Conservation (phyloP, 1,140 invertebrate genomes). For the Hermatobates lingyangjiaoensis region DNA sequence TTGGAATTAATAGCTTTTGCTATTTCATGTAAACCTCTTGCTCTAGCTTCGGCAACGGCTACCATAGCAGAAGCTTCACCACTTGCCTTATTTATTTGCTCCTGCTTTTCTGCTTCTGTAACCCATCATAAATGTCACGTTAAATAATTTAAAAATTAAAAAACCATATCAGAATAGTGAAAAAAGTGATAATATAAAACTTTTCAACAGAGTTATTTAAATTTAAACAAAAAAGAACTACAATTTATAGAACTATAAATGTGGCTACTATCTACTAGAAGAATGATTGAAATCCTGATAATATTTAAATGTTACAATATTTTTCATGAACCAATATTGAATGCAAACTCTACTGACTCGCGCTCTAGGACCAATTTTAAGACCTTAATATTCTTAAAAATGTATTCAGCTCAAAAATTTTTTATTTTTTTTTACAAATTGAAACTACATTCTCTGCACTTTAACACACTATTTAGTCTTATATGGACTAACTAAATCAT, state of each 20-base stretch:
- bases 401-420: too few relatives aligned
- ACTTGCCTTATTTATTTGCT: conserved; percentile 69
- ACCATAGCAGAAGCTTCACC: conserved; percentile 77
- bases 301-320: not conserved
- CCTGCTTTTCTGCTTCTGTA: conserved; percentile 63
- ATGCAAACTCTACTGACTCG: too few relatives aligned
- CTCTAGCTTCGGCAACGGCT: conserved; percentile 64
- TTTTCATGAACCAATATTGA: too few relatives aligned
- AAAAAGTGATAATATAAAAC: not conserved
- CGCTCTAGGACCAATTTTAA: too few relatives aligned
- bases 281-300: not conserved
- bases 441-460: too few relatives aligned
- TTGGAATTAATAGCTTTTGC: conserved; percentile 39
- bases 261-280: not conserved
- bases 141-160: not conserved
- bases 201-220: not conserved
- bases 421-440: too few relatives aligned
- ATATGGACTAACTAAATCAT: too few relatives aligned
- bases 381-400: too few relatives aligned
- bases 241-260: not conserved
- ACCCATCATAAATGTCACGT: conserved; percentile 5
- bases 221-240: not conserved
- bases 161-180: not conserved
- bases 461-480: too few relatives aligned
- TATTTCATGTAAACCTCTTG: conserved; percentile 54